Evolutionary conservation across 2,113 vertebrate genomes (phyloP), one percentile per base, ranked within the genome.

Genomic region (Thunnus maccoyii): DNA sequence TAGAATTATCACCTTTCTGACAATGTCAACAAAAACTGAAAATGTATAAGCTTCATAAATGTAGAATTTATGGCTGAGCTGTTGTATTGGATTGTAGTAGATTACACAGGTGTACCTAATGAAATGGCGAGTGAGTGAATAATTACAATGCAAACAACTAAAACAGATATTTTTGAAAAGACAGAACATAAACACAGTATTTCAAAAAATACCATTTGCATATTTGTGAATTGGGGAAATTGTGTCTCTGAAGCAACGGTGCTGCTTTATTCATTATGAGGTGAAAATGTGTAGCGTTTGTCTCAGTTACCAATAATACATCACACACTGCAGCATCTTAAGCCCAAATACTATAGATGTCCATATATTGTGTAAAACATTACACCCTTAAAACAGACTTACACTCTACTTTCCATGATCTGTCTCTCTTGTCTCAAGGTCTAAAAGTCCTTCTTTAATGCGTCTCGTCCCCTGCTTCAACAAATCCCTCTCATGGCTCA

Each of bases 371-470:
- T 72, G 9, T 27, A 22, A 61, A 64, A 66, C 51, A 56, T 11
- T 25, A 64, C 36, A 52, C 14, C 15, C 32, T 64, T 67, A 54
- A 65, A 36, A 30, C 17, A 1, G 17, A 67, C 44, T 74, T 72
- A 67, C 27, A 44, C 62, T 68, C 68, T 56, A 63, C 78, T 72
- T 68, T 74, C 4, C 47, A 66, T 25, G 54, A 64, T 73, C 67
- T 15, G 30, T 70, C 63, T 72, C 44, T 57, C 61, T 76, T 78
- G 82, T 86, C 70, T 86, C 74, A 71, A 73, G 74, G 89, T 85
- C 76, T 73, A 14, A 57, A 78, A 91, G 83, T 57, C 72, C 67
- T 67, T 68, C 63, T 84, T 77, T 85, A 58, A 82, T 72, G 58
- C 27, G 9, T 69, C 56, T 6, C 1, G 7, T 77, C 41, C 61